Evolutionary conservation across 2,797 vertebrate genomes (phyloP), one percentile per base, ranked within the genome.

Genomic region (Sebastes itinus): DNA sequence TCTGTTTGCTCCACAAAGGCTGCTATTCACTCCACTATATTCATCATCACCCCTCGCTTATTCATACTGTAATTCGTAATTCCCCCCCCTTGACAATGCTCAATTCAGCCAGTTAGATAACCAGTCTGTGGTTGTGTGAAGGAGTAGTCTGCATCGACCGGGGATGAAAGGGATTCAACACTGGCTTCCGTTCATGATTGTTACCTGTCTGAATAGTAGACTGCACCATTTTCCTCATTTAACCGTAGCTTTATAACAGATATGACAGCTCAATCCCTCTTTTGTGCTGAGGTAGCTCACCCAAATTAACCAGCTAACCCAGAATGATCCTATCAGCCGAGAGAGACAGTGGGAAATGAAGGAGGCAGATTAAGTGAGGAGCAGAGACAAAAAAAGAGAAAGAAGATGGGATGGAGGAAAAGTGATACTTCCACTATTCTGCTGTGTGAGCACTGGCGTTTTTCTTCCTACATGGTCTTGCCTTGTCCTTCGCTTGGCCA

Each of bases 41-140:
- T 95, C 89, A 87, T 94, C 87, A 84, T 84, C 72, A 71, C 77
- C 84, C 88, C 77, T 91, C 64, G 58, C 83, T 90, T 89, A 91
- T 94, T 95, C 93, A 94, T 92, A 16, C 38, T 42, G 38, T 42
- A 91, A 94, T 89, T 93, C 56, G 56, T 87, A 87, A 91, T 83
- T 81, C 80, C 23, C 68, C 55, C 60, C 81, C 42, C 42, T 27
- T 86, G 83, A 94, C 91, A 93, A 87, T 89, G 89, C 66, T 84
- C 83, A 82, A 81, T 92, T 94, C 88, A 91, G 79, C 65, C 69
- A 55, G 88, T 91, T 89, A 83, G 89, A 92, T 84, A 91, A 91
- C 83, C 66, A 58, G 86, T 62, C 84, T 78, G 81, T 77, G 75
- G 66, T 64, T 81, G 70, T 89, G 68, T 90, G 81, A 89, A 72